Base-by-base conservation (phyloP, 2,888 invertebrate species). In the Agriopis marginaria region DNA sequence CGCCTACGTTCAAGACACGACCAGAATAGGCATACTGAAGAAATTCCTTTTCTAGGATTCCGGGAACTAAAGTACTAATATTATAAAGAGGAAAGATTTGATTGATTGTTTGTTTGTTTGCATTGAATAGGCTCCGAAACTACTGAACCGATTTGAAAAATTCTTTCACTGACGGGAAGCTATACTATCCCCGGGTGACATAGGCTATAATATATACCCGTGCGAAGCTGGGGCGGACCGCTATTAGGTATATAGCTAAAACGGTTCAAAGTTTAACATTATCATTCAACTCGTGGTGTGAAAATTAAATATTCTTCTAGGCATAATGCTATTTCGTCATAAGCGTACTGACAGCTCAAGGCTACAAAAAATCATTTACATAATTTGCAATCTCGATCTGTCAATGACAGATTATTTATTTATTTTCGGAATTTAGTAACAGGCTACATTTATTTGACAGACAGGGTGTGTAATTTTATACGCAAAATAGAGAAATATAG, bases 401-500 rank as follows among this genome's bases (percentile, higher is more conserved):
- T 55, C 32, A 58, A 8, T 44, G 42, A 44, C 56, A 58, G 32
- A 14, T 39, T 47, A 40, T 55, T 63, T 47, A 54, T 42, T 42
- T 11, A 45, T 45, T 47, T 47, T 63, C 42, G 42, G 0, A 7
- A 3, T 32, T 32, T 32, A 3, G 54, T 54, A 42, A 10, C 17
- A 40, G 10, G 9, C 7, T 56, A 40, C 14, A 55, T 60, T 55
- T 51, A 49, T 50, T 67, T 40, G 7, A 32, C 47, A 8, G 17
- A 23, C 32, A 32, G n/a, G 51, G 17, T 47, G 23, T 62, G 50
- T 63, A 76, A 78, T 74, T 68, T 74, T 75, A 72, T 65, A 73
- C 63, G 66, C 71, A 66, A 63, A 76, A 69, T 75, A 77, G 75
- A 79, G 79, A 82, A 81, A 81, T 80, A 80, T 77, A 82, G 82